These are phyloP conservation scores for Phortica magna DNA, from an alignment of 2,888 invertebrate species.

Conservation along the genomic window DNA sequence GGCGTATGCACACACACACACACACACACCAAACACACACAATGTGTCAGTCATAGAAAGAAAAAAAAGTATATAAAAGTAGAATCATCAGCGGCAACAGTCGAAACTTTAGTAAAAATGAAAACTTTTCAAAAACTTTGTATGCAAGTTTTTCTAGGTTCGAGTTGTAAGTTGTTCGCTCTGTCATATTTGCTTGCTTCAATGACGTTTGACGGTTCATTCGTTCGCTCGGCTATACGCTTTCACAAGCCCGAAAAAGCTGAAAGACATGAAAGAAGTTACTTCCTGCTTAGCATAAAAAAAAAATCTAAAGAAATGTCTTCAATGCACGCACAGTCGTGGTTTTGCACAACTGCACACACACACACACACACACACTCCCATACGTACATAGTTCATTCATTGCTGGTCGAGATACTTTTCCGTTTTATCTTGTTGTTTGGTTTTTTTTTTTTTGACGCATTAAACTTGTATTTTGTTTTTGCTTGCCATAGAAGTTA, in stretches of 20 bases:
- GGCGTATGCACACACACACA: background rate
- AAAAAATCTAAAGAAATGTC: constrained; percentile 46
- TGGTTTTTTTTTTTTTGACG: constrained; percentile 2
- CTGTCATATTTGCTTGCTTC: constrained; percentile 1
- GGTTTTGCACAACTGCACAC: constrained; percentile 27
- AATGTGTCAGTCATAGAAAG: too few relatives aligned
- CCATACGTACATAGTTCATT: background rate
- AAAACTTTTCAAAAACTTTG: constrained; percentile 25
- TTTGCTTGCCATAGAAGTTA: background rate
- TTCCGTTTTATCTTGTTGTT: background rate
- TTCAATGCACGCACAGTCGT: constrained; percentile 49
- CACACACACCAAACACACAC: too few relatives aligned
- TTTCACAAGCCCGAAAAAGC: background rate
- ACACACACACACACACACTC: constrained; percentile 12
- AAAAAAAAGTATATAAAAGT: constrained; percentile 17
- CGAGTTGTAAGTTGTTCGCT: background rate
- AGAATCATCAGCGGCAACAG: background rate
- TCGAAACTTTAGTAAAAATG: background rate
- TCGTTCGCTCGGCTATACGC: background rate
- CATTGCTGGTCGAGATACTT: background rate
- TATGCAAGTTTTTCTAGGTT: background rate
- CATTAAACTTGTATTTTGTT: background rate
- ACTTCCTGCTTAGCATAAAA: constrained; percentile 50
- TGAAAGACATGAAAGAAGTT: constrained; percentile 47
- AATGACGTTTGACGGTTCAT: background rate